Evolutionary conservation across 2,888 invertebrate genomes (phyloP).

Genomic region (Bruchidius siliquastri): DNA sequence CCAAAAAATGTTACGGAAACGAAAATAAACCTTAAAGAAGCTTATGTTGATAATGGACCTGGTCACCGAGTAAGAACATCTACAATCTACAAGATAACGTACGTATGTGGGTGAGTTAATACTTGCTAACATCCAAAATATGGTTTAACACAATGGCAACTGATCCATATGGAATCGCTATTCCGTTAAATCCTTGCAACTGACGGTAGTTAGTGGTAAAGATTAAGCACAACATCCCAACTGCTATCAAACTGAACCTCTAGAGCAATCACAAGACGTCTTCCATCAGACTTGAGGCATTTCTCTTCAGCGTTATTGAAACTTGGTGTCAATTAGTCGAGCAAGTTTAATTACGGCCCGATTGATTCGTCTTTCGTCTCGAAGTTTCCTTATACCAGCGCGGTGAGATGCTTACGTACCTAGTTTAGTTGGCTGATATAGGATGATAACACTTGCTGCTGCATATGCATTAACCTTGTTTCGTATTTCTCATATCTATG

Average conservation of each 20-base stretch:
- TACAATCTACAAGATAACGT: no score
- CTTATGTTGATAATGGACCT: no score
- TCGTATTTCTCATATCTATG: background rate
- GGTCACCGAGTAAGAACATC: no score
- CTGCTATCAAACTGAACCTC: background rate
- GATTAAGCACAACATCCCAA: background rate
- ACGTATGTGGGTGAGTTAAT: no score
- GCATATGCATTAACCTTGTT: background rate
- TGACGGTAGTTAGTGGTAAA: background rate
- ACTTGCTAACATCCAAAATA: no score
- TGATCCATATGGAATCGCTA: background rate
- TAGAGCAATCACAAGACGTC: background rate
- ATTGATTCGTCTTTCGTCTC: background rate
- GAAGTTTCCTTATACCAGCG: no score
- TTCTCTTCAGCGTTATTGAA: background rate
- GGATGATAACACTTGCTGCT: background rate
- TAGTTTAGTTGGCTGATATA: background rate
- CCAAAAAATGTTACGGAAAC: no score
- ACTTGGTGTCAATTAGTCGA: background rate
- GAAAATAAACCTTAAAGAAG: no score
- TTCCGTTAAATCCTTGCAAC: background rate
- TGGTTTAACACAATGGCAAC: no score
- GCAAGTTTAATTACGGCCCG: background rate
- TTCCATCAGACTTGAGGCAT: background rate
- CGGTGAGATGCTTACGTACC: background rate